Percentiles rank a stretch among this genome's conserved stretches.
These are phyloP conservation scores for Melieria omissa DNA, from an alignment of 2,888 invertebrate species.

Conservation along the genomic window DNA sequence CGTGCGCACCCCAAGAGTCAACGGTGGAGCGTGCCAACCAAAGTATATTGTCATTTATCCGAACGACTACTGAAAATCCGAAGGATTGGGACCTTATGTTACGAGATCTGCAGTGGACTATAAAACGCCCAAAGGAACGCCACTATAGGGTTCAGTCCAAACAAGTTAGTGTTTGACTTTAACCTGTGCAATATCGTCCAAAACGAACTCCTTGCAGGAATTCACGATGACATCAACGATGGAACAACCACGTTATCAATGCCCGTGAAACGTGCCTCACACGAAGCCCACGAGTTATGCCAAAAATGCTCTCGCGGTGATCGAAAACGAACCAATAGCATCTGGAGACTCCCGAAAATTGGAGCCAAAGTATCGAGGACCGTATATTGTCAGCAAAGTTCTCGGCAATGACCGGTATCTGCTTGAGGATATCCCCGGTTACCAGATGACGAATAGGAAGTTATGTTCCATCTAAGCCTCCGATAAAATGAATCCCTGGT, in stretches of 20 bases:
- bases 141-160: constrained; percentile 26
- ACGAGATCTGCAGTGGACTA: constrained; percentile 40
- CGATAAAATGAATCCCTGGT: constrained; percentile 43
- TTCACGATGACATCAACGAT: constrained; percentile 5
- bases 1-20: constrained; percentile 46
- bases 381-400: constrained; percentile 35
- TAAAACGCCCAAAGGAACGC: constrained; percentile 34
- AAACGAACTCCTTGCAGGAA: constrained; percentile 3
- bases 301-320: constrained; percentile 22
- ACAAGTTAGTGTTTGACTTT: constrained; percentile 33
- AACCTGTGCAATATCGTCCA: background rate
- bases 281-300: constrained; percentile 6
- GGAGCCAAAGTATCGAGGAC: constrained; percentile 40
- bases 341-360: constrained; percentile 43
- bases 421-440: constrained; percentile 41
- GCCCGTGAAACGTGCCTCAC: constrained; percentile 14
- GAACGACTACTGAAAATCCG: constrained; percentile 39
- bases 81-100: constrained; percentile 39
- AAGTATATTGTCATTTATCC: constrained; percentile 44
- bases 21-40: constrained; percentile 42
- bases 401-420: constrained; percentile 42
- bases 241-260: background rate
- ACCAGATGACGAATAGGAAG: constrained; percentile 31
- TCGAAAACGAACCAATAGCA: constrained; percentile 33
- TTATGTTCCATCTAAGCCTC: constrained; percentile 33